Evolutionary conservation across 53 echinoderm and acorn worm species (phyloP), one percentile per base, ranked within the genome.

Genomic region (Apostichopus leukothele): DNA sequence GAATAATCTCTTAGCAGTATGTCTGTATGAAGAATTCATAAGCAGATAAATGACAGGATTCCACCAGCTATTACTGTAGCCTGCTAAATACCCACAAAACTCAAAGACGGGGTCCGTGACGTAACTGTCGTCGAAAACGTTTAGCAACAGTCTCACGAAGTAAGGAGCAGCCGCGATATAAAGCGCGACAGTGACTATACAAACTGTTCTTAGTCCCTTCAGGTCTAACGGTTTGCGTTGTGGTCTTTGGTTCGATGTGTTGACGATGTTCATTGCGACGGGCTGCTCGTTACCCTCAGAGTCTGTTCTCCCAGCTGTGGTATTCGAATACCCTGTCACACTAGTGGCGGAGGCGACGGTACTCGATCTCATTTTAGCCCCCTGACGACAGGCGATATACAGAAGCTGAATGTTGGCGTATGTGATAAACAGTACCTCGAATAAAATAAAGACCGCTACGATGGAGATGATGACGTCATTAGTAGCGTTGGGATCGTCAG

Each of bases 1-100:
- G 50, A 86, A 74, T 67, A 86, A 51, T 50, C 73, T 71, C 27
- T 51, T 86, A 9, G 74, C 74, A 27, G 27, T 86, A 21, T 86
- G 25, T 74, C 86, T 86, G 21, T 86, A 86, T 5, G 74, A 51
- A 52, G 51, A 20, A 71, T 86, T 86, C 73, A 86, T 71, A 7
- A 86, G 18, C 50, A 86, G 53, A 51, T 86, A 86, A 5, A 86
- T 86, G 10, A 86, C 12, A 0, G 86, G 86, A 51, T 86, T 86
- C 73, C 86, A 86, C 86, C 86, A 86, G 73, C 86, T 86, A 73
- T 86, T 86, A 51, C 86, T 86, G 73, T 73, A 86, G 9, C 86
- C 74, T 26, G 20, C 19, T 16, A 86, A 71, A 51, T 16, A 73
- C 8, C 86, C 86, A 52, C 18, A 52, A 51, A 71, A 86, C 74